Conservation (phyloP, 2,797 vertebrate species). For the Australoheros facetus region DNA sequence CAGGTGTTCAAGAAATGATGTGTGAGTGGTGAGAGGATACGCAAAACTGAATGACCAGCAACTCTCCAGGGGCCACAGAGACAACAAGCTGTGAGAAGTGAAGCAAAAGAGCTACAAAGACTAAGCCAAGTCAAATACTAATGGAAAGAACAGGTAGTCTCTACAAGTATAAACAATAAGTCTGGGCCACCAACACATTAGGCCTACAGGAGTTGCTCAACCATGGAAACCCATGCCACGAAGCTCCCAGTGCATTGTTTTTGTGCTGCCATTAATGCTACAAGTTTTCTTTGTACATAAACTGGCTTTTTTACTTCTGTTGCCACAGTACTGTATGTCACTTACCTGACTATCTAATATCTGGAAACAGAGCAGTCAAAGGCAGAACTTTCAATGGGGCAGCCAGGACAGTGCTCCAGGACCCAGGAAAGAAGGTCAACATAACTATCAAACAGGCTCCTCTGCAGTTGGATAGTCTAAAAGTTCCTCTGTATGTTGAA, state of each 20-base stretch:
- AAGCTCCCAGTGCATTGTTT: too few species aligned
- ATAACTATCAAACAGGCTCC: neutral
- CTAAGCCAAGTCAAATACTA: neutral
- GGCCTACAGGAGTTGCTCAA: too few species aligned
- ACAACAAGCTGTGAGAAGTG: constrained; percentile 11
- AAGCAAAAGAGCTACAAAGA: neutral
- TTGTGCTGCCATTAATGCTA: too few species aligned
- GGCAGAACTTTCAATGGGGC: neutral
- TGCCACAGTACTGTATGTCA: neutral
- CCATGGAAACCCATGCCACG: neutral
- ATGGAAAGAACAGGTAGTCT: neutral
- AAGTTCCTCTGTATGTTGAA: neutral
- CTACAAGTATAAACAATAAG: neutral
- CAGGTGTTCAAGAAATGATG: constrained; percentile 25
- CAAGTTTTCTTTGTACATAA: too few species aligned
- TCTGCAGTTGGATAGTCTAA: neutral
- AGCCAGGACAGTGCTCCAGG: neutral
- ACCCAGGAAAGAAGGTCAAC: too few species aligned
- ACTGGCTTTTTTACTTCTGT: neutral
- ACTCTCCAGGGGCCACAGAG: constrained; percentile 5
- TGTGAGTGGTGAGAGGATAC: constrained; percentile 13
- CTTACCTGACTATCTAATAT: neutral
- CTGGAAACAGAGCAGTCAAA: neutral
- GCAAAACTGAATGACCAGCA: constrained; percentile 33
- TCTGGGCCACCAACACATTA: neutral